Evolutionary conservation across 2,797 vertebrate genomes (phyloP).

Genomic region (Rallus crepitans): DNA sequence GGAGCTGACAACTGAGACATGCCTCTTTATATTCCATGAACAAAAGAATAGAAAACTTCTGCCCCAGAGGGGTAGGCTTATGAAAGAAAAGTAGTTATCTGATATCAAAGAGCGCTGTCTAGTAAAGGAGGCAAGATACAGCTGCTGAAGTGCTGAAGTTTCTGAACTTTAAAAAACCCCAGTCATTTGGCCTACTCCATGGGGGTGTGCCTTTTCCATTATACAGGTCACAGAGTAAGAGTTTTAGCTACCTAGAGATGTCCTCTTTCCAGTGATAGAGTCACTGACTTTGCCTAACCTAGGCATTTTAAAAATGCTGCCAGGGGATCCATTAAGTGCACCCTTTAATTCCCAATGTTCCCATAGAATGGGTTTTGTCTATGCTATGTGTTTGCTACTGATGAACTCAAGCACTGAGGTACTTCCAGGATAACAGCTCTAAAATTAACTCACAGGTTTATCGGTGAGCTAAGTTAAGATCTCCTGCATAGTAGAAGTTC

Average conservation of each 20-base stretch:
- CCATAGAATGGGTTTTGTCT: rapidly evolving
- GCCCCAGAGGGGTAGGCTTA: background rate
- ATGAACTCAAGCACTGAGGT: background rate
- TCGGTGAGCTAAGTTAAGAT: background rate
- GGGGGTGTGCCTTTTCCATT: background rate
- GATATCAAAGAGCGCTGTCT: background rate
- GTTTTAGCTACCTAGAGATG: background rate
- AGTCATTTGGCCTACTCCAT: background rate
- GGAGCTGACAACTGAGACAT: background rate
- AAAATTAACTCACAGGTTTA: background rate
- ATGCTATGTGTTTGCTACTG: background rate
- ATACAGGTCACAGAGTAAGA: background rate
- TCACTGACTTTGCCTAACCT: background rate
- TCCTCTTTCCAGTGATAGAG: background rate
- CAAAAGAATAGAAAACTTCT: background rate
- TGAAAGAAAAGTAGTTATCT: background rate
- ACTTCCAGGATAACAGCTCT: background rate
- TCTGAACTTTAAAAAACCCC: background rate
- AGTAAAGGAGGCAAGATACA: background rate
- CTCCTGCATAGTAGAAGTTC: background rate
- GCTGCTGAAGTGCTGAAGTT: background rate
- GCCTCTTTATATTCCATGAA: background rate
- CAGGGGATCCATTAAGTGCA: background rate
- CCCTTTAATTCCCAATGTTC: background rate
- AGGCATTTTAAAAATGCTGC: background rate